Conservation (phyloP, 1,140 invertebrate species). For the Cepaea nemoralis region DNA sequence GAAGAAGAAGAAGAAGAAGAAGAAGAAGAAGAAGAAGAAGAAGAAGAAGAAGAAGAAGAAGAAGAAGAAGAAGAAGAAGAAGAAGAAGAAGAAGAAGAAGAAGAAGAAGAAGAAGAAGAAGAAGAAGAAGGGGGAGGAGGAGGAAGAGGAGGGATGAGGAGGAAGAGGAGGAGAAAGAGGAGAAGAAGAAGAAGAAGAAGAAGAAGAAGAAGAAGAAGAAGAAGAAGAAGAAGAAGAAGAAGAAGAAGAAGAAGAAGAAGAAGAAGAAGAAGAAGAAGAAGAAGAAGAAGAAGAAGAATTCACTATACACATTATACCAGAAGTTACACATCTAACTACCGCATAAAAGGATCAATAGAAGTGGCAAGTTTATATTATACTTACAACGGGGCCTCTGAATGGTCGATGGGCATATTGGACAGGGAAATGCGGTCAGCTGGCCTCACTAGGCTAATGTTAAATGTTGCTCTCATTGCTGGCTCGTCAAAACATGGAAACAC, state of each 20-base stretch:
- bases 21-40: background rate
- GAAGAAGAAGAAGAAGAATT: too few species aligned
- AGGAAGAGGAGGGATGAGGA: too few species aligned
- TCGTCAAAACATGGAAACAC: too few species aligned
- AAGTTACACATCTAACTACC: too few species aligned
- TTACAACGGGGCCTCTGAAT: too few species aligned
- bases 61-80: background rate
- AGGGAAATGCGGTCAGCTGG: too few species aligned
- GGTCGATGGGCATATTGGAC: too few species aligned
- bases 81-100: background rate
- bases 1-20: slow-evolving; percentile 18
- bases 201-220: slow-evolving; percentile 26
- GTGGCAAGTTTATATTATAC: too few species aligned
- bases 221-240: slow-evolving; percentile 33
- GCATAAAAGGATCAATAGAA: too few species aligned
- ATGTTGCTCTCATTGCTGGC: too few species aligned
- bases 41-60: slow-evolving; percentile 1
- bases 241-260: slow-evolving; percentile 29
- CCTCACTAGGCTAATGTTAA: too few species aligned
- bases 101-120: background rate
- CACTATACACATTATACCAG: slow-evolving; percentile 3
- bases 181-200: slow-evolving; percentile 15
- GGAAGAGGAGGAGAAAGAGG: slow-evolving; percentile 16
- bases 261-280: slow-evolving; percentile 32
- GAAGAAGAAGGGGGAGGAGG: background rate